phyloP scores from a whole-genome alignment of 2,888 invertebrate genomes.

The Lucinisca nassula region DNA sequence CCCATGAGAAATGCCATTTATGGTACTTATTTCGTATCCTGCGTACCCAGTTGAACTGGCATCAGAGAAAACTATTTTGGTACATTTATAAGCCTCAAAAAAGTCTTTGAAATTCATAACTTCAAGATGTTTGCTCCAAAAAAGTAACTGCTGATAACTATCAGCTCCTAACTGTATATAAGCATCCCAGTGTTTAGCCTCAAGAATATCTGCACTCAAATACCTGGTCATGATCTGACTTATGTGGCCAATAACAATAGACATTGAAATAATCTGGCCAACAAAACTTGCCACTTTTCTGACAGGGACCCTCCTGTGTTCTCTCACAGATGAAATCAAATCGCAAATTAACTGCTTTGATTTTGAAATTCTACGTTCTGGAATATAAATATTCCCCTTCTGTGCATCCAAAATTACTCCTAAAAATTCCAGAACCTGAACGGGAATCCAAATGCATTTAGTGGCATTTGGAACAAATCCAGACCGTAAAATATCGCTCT shows the following conservation, averaged over 20 bases:
- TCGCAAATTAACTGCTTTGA: background rate
- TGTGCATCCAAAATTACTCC: conserved; percentile 23
- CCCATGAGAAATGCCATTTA: conserved; percentile 49
- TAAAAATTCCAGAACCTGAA: conserved; percentile 37
- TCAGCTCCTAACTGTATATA: conserved; percentile 24
- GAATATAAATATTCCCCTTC: conserved; percentile 24
- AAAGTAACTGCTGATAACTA: conserved; percentile 19
- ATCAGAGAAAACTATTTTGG: conserved; percentile 47
- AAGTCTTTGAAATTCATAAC: conserved; percentile 34
- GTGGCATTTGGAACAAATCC: conserved; percentile 49
- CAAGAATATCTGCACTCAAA: conserved; percentile 32
- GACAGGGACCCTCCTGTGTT: conserved; percentile 29
- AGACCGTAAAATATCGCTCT: conserved; percentile 31
- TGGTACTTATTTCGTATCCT: conserved; percentile 37
- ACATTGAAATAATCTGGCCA: conserved; percentile 54
- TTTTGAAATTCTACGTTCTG: conserved; percentile 26
- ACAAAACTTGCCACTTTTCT: conserved; percentile 47
- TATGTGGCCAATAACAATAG: conserved; percentile 48
- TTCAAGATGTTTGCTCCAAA: conserved; percentile 28
- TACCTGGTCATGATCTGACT: conserved; percentile 50
- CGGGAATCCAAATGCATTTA: conserved; percentile 48
- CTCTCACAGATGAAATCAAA: background rate
- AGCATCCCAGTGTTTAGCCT: conserved; percentile 33
- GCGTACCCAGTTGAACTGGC: conserved; percentile 49
- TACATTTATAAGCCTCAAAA: conserved; percentile 19